A percentile compares a stretch with the other conserved stretches of the same genome.
phyloP scores from a whole-genome alignment of 2,888 invertebrate genomes.

The Drosophila paucipuncta region DNA sequence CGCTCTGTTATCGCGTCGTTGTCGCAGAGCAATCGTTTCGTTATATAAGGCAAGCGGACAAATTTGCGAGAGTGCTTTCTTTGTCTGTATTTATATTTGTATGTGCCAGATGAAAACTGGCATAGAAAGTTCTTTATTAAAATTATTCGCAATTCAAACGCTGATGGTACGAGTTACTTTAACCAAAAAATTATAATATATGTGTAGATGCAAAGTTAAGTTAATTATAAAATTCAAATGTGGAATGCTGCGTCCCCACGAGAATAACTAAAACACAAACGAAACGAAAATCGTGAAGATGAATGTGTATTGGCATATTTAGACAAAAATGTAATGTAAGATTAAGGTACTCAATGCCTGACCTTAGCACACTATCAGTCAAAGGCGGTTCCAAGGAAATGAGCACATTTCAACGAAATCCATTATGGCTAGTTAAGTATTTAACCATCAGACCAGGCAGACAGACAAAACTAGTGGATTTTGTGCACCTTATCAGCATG shows the following conservation, averaged over 20 bases:
- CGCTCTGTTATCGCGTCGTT: constrained; percentile 3
- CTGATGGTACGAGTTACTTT: constrained; percentile 8
- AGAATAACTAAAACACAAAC: neutral
- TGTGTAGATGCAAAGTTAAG: neutral
- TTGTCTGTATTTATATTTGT: constrained; percentile 12
- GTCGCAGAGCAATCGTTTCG: constrained; percentile 24
- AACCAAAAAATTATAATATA: neutral
- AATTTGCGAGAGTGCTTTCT: constrained; percentile 35
- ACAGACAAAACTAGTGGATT: constrained; percentile 19
- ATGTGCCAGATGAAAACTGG: constrained; percentile 37
- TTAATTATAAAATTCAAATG: neutral
- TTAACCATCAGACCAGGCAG: neutral
- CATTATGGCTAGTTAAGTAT: constrained; percentile 23
- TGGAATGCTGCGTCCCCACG: constrained; percentile 13
- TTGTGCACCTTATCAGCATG: constrained; percentile 21
- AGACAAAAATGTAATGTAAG: neutral
- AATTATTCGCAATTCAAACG: constrained; percentile 1
- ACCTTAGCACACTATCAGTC: neutral
- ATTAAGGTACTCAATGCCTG: constrained; percentile 1
- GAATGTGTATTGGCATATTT: neutral
- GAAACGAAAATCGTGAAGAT: constrained; percentile 23
- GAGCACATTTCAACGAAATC: constrained; percentile 1
- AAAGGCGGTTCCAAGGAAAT: constrained; percentile 4
- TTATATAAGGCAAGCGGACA: constrained; percentile 46
- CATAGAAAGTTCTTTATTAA: constrained; percentile 24